Base-by-base conservation (phyloP, 2,888 invertebrate genomes). In the Invenusta paracnida region DNA sequence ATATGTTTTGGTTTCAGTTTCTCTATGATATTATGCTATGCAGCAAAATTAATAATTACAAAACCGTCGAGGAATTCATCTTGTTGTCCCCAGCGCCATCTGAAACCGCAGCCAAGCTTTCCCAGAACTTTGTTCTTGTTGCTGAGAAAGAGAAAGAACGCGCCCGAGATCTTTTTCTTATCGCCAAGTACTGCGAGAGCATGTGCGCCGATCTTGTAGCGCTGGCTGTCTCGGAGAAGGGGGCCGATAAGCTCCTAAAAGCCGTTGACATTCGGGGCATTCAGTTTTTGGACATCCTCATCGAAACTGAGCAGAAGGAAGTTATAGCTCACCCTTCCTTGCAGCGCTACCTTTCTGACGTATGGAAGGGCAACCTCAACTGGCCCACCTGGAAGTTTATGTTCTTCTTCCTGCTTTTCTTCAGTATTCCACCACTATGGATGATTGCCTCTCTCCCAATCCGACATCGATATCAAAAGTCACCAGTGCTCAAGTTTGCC, bases 401-500 rank as follows among this genome's bases (percentile, higher is more conserved):
- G 88, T 95, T 99, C 92, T 94, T 97, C 90, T 85, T 89, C 25
- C 86, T 88, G 1, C 94, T 95, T 88, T 96, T 98, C 91, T 94
- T 98, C 90, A 92, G 97, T 85, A 96, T 96, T 90, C 99, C 99
- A 67, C 96, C 98, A 1, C 94, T 98, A 31, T 99, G 98, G 98
- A 93, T 98, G 88, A 94, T 95, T 83, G 96, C 98, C 92, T 97
- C 97, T 88, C 94, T 98, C 90, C 98, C 98, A 84, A 93, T 97
- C 90, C 96, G 96, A 73, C 96, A 97, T 93, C 95, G 95, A 92
- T 97, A 95, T 93, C 96, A 97, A 93, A 96, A 97, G 93, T 96
- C 98, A 90, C 99, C 99, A 86, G 98, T 99, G 90, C 97, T 99
- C 90, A 99, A 99, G 93, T 99, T 99, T 93, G 98, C 98, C 95